phyloP scores from a whole-genome alignment of 2,888 invertebrate species.

The Drosophila prostipennis region DNA sequence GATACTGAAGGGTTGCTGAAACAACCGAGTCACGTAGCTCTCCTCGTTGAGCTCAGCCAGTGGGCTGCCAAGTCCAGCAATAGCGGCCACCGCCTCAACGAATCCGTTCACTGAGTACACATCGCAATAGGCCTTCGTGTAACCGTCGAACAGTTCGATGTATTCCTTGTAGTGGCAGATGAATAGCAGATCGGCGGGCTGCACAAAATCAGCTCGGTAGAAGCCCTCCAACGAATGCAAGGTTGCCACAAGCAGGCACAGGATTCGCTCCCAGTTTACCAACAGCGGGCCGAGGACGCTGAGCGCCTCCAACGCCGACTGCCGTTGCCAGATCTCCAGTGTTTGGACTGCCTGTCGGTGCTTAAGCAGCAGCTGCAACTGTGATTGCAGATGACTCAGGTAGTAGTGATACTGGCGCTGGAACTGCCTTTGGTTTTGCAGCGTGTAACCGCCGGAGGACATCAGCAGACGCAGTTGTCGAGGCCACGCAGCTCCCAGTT shows the following conservation, averaged over 20 bases:
- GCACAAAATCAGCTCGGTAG: slow-evolving; percentile 87
- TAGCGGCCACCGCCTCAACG: slow-evolving; percentile 87
- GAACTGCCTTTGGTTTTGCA: slow-evolving; percentile 78
- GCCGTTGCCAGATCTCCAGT: slow-evolving; percentile 52
- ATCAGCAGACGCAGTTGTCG: slow-evolving; percentile 74
- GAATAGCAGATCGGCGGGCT: slow-evolving; percentile 88
- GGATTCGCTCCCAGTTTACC: slow-evolving; percentile 88
- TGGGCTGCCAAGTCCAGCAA: slow-evolving; percentile 81
- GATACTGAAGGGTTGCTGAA: slow-evolving; percentile 81
- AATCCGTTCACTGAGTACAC: slow-evolving; percentile 90
- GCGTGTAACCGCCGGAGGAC: slow-evolving; percentile 70
- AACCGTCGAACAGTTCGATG: slow-evolving; percentile 89
- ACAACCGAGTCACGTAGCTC: slow-evolving; percentile 74
- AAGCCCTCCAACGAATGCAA: slow-evolving; percentile 89
- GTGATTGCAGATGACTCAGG: slow-evolving; percentile 76
- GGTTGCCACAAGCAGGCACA: slow-evolving; percentile 88
- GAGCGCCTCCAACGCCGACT: slow-evolving; percentile 40
- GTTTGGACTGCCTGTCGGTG: slow-evolving; percentile 64
- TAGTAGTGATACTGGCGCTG: slow-evolving; percentile 73
- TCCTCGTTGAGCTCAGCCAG: slow-evolving; percentile 61
- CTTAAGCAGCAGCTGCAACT: slow-evolving; percentile 71
- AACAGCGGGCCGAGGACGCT: slow-evolving; percentile 82
- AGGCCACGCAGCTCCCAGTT: slow-evolving; percentile 69
- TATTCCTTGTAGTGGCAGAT: slow-evolving; percentile 90
- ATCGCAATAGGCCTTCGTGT: slow-evolving; percentile 89